phyloP scores from a whole-genome alignment of 2,888 invertebrate genomes.

The Bursaphelenchus okinawaensis region DNA sequence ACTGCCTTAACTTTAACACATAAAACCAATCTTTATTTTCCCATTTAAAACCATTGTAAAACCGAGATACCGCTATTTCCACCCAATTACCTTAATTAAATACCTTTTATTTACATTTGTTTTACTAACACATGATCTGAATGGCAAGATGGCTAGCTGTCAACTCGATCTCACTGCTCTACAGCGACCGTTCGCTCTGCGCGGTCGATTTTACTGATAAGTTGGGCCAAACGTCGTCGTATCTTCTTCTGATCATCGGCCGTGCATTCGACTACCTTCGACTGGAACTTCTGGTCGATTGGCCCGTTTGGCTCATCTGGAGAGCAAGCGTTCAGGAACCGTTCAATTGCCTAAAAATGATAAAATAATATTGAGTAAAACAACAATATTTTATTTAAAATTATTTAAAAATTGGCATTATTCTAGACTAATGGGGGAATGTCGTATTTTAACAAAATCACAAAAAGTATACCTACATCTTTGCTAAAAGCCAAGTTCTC shows the following conservation, averaged over 20 bases:
- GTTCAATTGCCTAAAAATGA: constrained; percentile 39
- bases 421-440: too few species aligned
- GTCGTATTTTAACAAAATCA: not conserved
- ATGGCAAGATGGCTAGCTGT: not conserved
- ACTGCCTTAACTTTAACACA: too few species aligned
- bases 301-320: constrained; percentile 58
- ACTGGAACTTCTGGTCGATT: constrained; percentile 58
- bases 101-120: not conserved
- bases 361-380: constrained; percentile 5
- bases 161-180: not conserved
- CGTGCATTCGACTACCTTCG: constrained; percentile 57
- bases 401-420: not conserved
- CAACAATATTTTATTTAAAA: not conserved
- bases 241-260: constrained; percentile 61
- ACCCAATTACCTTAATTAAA: not conserved
- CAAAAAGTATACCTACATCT: constrained; percentile 25
- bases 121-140: not conserved
- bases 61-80: too few species aligned
- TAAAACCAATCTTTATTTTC: not conserved
- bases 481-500: constrained; percentile 37
- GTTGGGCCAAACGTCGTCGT: constrained; percentile 39
- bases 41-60: not conserved
- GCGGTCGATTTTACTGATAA: constrained; percentile 41
- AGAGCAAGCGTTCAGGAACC: constrained; percentile 59
- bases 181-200: constrained; percentile 27